Evolutionary conservation across 2,113 vertebrate species (phyloP).

Genomic region (Acrocephalus arundinaceus): DNA sequence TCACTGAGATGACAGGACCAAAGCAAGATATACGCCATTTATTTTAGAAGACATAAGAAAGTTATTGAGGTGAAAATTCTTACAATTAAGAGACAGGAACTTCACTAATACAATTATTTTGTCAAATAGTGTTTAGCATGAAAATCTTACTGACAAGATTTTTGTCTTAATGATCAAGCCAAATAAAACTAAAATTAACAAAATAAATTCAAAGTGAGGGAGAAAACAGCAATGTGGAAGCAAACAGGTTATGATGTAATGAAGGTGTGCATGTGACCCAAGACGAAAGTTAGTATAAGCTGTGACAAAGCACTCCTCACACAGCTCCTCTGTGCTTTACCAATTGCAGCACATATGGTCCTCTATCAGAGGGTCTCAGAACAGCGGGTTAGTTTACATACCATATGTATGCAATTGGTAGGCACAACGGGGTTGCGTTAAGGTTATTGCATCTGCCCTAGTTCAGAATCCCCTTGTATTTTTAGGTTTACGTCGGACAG

Average conservation of each 20-base stretch:
- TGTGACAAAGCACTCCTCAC: constrained; percentile 18
- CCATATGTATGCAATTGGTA: constrained; percentile 47
- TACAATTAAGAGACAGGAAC: neutral
- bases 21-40: neutral
- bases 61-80: neutral
- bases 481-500: constrained; percentile 30
- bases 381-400: constrained; percentile 47
- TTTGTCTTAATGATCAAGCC: neutral
- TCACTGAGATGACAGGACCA: neutral
- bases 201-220: neutral
- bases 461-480: constrained; percentile 53
- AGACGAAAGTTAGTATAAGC: constrained; percentile 1
- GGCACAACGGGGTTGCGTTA: constrained; percentile 32
- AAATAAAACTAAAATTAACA: neutral
- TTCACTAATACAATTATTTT: neutral
- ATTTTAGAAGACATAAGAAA: neutral
- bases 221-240: neutral
- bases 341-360: constrained; percentile 38
- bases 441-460: constrained; percentile 46
- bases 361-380: constrained; percentile 39
- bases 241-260: neutral
- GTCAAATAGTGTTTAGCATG: neutral
- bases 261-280: constrained; percentile 14
- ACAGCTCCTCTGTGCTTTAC: neutral
- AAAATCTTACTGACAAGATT: neutral